A percentile compares a stretch with the other conserved stretches of the same genome.
phyloP scores from a whole-genome alignment of 2,797 vertebrate species.

The Vireo griseus region DNA sequence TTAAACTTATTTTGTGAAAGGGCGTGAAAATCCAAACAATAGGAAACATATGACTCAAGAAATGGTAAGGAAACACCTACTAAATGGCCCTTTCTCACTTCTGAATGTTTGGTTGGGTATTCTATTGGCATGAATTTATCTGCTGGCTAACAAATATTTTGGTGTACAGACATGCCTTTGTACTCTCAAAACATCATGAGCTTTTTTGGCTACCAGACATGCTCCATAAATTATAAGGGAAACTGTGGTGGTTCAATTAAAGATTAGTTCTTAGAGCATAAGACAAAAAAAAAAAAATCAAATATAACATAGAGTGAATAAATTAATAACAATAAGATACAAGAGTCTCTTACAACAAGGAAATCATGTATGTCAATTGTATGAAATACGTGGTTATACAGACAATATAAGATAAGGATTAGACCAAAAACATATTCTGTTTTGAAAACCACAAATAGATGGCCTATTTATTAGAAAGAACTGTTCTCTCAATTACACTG shows the following conservation, averaged over 20 bases:
- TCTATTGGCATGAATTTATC: not conserved
- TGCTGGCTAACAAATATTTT: not conserved
- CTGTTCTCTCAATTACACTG: not conserved
- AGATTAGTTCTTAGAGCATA: not conserved
- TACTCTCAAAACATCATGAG: not conserved
- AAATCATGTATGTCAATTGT: not conserved
- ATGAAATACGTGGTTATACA: not conserved
- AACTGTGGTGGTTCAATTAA: not conserved
- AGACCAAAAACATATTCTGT: not conserved
- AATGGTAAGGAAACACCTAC: not conserved
- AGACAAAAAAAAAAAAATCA: not conserved
- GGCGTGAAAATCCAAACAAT: not conserved
- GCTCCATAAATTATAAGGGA: not conserved
- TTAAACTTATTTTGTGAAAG: not conserved
- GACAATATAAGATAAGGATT: not conserved
- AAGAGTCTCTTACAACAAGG: not conserved
- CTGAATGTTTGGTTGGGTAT: not conserved
- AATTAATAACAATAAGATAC: not conserved
- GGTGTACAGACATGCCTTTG: not conserved
- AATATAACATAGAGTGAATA: not conserved
- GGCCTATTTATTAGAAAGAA: not conserved
- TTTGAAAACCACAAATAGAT: not conserved
- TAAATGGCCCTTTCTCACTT: not conserved
- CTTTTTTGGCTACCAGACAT: not conserved
- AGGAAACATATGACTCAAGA: not conserved